Conservation (phyloP, 2,888 invertebrate genomes). For the Xestia sexstrigata region DNA sequence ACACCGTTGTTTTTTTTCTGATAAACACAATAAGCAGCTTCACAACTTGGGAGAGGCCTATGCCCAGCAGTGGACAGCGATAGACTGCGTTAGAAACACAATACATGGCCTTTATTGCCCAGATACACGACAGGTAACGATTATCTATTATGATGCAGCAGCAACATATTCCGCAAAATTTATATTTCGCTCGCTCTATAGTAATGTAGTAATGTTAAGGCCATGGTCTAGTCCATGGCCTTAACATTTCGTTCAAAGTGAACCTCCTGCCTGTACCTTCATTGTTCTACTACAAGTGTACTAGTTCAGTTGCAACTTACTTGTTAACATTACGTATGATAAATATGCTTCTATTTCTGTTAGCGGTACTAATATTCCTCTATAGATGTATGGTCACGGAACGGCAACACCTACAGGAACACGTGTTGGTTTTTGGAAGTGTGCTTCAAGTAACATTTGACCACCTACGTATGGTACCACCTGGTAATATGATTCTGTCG, state of each 20-base stretch:
- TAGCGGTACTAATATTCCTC: constrained; percentile 33
- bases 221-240: too few relatives aligned
- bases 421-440: constrained; percentile 47
- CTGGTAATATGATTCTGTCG: constrained; percentile 14
- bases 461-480: constrained; percentile 36
- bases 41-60: too few relatives aligned
- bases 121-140: background rate
- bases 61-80: background rate
- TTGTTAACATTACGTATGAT: constrained; percentile 60
- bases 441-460: constrained; percentile 27
- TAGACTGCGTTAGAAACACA: background rate
- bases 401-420: constrained; percentile 36
- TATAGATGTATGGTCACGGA: constrained; percentile 54
- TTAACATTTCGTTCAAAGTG: constrained; percentile 20
- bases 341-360: constrained; percentile 60
- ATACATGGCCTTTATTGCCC: background rate
- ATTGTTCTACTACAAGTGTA: constrained; percentile 21
- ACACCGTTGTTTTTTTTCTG: too few relatives aligned
- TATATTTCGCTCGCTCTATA: background rate
- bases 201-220: too few relatives aligned
- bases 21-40: background rate
- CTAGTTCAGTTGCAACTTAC: constrained; percentile 58
- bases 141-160: background rate
- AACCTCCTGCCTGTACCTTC: constrained; percentile 32
- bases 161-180: background rate